Percentiles rank a stretch among this genome's conserved stretches.
These are phyloP conservation scores for Antigone vipio DNA, from an alignment of 2,113 vertebrate species.

Conservation along the genomic window DNA sequence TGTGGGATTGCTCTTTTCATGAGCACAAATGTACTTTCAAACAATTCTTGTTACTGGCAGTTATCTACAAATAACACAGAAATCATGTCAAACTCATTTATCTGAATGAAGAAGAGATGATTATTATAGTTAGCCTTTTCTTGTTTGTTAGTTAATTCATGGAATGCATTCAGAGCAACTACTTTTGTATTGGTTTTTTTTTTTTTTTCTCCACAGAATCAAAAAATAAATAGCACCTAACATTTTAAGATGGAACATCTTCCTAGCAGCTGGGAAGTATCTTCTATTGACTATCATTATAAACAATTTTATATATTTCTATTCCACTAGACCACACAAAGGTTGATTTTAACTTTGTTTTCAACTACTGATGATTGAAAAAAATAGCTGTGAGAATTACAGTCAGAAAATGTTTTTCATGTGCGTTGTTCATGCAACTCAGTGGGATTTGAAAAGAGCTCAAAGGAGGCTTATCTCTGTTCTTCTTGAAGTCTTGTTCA, in stretches of 20 bases:
- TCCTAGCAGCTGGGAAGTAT: background rate
- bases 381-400: background rate
- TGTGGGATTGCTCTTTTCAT: background rate
- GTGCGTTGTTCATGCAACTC: background rate
- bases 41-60: background rate
- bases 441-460: background rate
- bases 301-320: background rate
- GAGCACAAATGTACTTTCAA: background rate
- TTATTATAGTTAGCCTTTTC: background rate
- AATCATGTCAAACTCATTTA: background rate
- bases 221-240: background rate
- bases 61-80: background rate
- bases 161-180: background rate
- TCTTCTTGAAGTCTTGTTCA: background rate
- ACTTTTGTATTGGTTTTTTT: background rate
- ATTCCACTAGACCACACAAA: background rate
- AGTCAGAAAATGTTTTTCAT: background rate
- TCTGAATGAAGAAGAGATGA: background rate
- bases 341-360: background rate
- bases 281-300: background rate
- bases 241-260: background rate
- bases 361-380: background rate
- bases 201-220: background rate
- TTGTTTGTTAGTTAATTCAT: background rate
- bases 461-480: fast-evolving